Base-by-base conservation (phyloP, 53 echinoderm and acorn worm genomes). In the Antedon mediterranea region DNA sequence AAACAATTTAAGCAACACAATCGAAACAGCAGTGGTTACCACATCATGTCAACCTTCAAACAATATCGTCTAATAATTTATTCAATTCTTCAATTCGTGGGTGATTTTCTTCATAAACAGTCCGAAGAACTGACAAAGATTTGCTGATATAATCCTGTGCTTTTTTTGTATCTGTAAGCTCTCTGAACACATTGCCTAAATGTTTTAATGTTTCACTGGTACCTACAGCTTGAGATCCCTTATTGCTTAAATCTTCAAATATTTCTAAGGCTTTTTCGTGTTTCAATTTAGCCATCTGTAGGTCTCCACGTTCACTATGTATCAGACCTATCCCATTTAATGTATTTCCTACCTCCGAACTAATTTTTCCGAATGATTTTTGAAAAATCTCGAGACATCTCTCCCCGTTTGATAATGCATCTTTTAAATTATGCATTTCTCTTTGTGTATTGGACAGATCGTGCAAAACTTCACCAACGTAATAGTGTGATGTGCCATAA, bases 121-220 rank as follows among this genome's bases (percentile, higher is more conserved):
- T 57, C 57, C 20, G 57, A 57, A 57, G 7, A 18, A 57, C 20
- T 57, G 57, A 57, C 57, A 57, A 57, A 57, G 57, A 13, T 13
- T 18, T 13, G 15, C 9, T 57, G 20, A 57, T 11, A 57, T 23
- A 57, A 57, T 57, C 57, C 57, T 11, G 7, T 18, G 57, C 57
- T 18, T 57, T 57, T 18, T 57, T 57, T 6, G 26, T 23, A 23
- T 57, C 57, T 57, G 57, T 1, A 18, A 57, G 57, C 57, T 57
- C 57, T 57, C 20, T 57, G 57, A 57, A 57, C 7, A 57, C 57
- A 57, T 15, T 57, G 9, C 57, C 57, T 57, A 57, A 11, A 57
- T 57, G 57, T 57, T 57, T 57, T 57, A 57, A 57, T 57, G 57
- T 57, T 57, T 57, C 57, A 57, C 57, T 57, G 57, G 57, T 57